These are phyloP conservation scores for Timema cristinae DNA, from an alignment of 2,888 invertebrate genomes.

Conservation along the genomic window DNA sequence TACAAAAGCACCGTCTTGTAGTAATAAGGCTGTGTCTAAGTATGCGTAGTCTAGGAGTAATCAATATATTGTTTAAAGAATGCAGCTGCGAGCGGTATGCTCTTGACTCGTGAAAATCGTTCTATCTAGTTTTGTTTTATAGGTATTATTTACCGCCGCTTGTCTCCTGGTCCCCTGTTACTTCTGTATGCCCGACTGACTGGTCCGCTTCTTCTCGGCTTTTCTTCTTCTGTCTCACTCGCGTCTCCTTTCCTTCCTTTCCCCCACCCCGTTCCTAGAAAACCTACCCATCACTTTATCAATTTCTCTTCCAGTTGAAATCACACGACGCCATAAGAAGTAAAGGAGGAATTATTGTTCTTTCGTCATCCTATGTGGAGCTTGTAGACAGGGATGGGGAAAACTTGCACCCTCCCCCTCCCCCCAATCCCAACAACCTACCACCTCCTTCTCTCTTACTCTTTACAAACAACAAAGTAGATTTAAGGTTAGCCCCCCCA, in stretches of 20 bases:
- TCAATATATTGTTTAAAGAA: too few relatives aligned
- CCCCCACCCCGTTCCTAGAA: background rate
- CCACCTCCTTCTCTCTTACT: too few relatives aligned
- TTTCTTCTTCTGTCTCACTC: background rate
- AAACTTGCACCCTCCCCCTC: too few relatives aligned
- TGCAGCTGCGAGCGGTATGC: too few relatives aligned
- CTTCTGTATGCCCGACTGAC: background rate
- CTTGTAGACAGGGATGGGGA: too few relatives aligned
- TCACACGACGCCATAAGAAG: conserved; percentile 25
- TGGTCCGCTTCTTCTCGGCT: background rate
- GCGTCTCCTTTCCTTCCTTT: background rate
- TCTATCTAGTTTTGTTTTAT: conserved; percentile 12
- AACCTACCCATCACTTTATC: conserved; percentile 27
- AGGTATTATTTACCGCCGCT: background rate
- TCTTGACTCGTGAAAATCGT: too few relatives aligned
- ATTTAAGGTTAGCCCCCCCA: too few relatives aligned
- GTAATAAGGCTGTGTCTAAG: too few relatives aligned
- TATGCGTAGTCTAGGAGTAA: too few relatives aligned
- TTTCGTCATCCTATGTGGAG: background rate
- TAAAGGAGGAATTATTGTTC: conserved; percentile 16
- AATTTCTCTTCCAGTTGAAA: conserved; percentile 31
- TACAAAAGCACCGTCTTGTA: too few relatives aligned
- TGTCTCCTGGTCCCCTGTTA: background rate
- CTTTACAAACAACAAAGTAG: too few relatives aligned
- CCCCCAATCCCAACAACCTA: too few relatives aligned